Conservation (phyloP, 2,797 vertebrate species). For the Dromococcyx pavoninus region DNA sequence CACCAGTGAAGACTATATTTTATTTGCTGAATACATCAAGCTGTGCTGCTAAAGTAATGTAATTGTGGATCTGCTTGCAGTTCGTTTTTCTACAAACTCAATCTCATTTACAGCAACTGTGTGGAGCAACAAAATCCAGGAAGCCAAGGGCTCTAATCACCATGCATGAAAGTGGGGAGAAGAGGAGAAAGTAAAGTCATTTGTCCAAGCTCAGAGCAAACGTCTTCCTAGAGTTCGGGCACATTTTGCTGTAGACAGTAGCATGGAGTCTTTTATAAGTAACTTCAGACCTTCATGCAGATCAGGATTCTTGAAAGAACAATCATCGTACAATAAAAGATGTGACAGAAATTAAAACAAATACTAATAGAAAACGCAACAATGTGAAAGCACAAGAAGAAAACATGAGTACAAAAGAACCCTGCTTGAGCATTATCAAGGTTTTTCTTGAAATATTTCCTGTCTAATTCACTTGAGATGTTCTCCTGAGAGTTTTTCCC, state of each 20-base stretch:
- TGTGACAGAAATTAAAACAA: background rate
- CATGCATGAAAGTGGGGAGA: background rate
- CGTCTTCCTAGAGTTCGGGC: background rate
- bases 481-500: background rate
- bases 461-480: background rate
- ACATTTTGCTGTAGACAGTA: background rate
- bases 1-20: slow-evolving; percentile 53
- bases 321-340: background rate
- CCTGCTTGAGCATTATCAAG: background rate
- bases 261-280: background rate
- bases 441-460: background rate
- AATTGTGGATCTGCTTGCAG: slow-evolving; percentile 12
- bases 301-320: background rate
- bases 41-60: slow-evolving; percentile 55
- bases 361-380: background rate
- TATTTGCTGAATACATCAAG: slow-evolving; percentile 48
- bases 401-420: background rate
- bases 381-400: background rate
- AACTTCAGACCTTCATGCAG: background rate
- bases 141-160: background rate
- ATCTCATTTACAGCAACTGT: background rate
- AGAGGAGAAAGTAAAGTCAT: background rate
- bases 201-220: background rate
- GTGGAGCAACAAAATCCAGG: background rate
- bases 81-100: background rate